phyloP scores from a whole-genome alignment of 2,888 invertebrate species.

The Charanyca ferruginea region DNA sequence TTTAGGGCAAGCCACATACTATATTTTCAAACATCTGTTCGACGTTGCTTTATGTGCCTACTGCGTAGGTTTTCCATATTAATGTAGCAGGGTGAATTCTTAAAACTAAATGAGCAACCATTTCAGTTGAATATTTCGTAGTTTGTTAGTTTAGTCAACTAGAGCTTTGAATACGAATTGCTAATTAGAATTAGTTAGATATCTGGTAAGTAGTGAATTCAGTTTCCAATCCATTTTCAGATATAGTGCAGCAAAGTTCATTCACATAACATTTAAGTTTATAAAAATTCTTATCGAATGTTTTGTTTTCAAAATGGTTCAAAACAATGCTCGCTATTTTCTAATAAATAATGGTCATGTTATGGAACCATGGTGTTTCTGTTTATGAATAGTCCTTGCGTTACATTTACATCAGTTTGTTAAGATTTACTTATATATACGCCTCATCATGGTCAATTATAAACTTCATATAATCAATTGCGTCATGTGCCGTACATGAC shows the following conservation, averaged over 20 bases:
- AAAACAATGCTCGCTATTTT: constrained; percentile 11
- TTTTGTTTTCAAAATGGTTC: constrained; percentile 21
- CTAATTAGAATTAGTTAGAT: constrained; percentile 44
- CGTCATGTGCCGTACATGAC: constrained; percentile 42
- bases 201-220: constrained; percentile 3
- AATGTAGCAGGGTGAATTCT: constrained; percentile 40
- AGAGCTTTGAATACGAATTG: constrained; percentile 53
- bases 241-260: constrained; percentile 26
- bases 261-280: constrained; percentile 23
- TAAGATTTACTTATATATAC: constrained; percentile 20
- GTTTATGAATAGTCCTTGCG: constrained; percentile 1
- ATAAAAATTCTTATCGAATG: constrained; percentile 30
- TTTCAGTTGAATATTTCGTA: constrained; percentile 13
- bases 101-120: constrained; percentile 34
- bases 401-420: constrained; percentile 45
- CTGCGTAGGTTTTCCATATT: constrained; percentile 67
- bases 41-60: constrained; percentile 60
- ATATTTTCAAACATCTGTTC: constrained; percentile 61
- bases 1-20: constrained; percentile 50
- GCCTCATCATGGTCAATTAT: constrained; percentile 34
- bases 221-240: constrained; percentile 42
- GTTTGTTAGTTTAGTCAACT: constrained; percentile 17
- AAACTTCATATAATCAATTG: constrained; percentile 45
- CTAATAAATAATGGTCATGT: neutral
- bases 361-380: neutral